Percentiles rank a stretch among this genome's conserved stretches.
These are phyloP conservation scores for Brevimyrus niger DNA, from an alignment of 2,113 vertebrate genomes.

Conservation along the genomic window DNA sequence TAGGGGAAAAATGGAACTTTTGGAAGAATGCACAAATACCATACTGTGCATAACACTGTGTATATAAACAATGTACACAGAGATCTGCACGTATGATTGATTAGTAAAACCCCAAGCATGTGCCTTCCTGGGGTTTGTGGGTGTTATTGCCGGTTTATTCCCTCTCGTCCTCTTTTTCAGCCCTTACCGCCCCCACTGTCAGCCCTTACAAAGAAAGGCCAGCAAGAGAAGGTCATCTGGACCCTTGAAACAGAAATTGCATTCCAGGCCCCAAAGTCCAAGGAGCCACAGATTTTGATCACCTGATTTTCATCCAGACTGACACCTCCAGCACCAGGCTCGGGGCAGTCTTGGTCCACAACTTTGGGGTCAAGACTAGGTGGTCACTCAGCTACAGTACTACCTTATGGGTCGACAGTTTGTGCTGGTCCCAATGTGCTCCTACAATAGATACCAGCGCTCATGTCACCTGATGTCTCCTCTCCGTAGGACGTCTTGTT, in stretches of 20 bases:
- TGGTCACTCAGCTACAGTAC: background rate
- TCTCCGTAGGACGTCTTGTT: background rate
- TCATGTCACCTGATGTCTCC: background rate
- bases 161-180: background rate
- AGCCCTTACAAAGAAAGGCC: background rate
- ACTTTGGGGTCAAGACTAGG: background rate
- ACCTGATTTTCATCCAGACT: background rate
- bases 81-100: background rate
- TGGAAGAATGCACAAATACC: background rate
- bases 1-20: background rate
- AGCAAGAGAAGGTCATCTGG: background rate
- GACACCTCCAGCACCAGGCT: background rate
- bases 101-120: background rate
- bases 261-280: background rate
- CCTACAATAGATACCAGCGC: background rate
- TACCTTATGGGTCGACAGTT: background rate
- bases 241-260: background rate
- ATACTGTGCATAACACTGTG: background rate
- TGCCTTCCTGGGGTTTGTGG: background rate
- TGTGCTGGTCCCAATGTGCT: background rate
- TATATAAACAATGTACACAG: background rate
- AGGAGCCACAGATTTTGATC: background rate
- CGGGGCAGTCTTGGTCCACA: background rate
- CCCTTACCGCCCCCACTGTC: background rate
- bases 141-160: background rate